Conservation (phyloP, 2,888 invertebrate genomes). For the Lampropteryx suffumata region DNA sequence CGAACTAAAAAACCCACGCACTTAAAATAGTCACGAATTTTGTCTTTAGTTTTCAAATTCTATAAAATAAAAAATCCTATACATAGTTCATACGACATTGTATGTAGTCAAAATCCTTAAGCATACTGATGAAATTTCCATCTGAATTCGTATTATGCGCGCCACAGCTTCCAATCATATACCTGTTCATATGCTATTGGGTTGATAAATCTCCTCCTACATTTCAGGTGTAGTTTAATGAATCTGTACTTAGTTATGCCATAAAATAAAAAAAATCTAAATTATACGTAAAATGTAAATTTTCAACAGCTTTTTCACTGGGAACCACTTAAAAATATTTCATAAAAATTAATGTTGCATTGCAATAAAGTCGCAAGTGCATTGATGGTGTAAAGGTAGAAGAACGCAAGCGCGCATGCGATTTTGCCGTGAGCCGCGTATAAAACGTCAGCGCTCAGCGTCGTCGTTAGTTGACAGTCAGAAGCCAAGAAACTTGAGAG, state of each 20-base stretch:
- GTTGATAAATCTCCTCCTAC: constrained; percentile 11
- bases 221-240: neutral
- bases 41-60: no score
- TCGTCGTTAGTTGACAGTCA: neutral
- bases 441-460: constrained; percentile 4
- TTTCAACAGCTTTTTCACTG: neutral
- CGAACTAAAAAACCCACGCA: no score
- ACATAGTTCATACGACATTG: no score
- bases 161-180: constrained; percentile 3
- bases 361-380: constrained; percentile 25
- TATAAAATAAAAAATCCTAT: no score
- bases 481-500: neutral
- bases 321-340: neutral
- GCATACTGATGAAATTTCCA: constrained; percentile 7
- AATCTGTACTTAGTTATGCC: constrained; percentile 3
- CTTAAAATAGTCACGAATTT: no score
- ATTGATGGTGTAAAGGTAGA: neutral
- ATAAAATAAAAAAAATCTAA: neutral
- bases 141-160: no score
- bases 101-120: neutral
- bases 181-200: neutral
- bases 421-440: neutral
- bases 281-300: neutral
- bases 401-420: constrained; percentile 12
- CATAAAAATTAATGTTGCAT: constrained; percentile 2